Percentiles rank a stretch among this genome's conserved stretches.
These are phyloP conservation scores for Chromobotia macracanthus DNA, from an alignment of 2,797 vertebrate species.

Conservation along the genomic window DNA sequence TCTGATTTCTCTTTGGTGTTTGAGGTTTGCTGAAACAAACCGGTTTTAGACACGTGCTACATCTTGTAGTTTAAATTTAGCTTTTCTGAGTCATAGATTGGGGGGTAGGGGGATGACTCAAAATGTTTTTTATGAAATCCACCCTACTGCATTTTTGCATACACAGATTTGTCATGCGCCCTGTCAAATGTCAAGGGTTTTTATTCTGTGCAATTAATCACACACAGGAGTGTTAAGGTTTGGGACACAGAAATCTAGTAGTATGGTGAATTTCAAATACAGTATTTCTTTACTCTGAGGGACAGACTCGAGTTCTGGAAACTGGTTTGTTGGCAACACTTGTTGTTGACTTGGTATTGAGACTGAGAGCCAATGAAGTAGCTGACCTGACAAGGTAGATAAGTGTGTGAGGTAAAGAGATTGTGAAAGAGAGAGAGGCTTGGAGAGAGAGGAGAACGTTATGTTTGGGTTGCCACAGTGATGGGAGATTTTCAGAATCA, in stretches of 20 bases:
- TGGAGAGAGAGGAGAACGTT: conserved; percentile 23
- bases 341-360: conserved; percentile 37
- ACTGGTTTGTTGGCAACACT: conserved; percentile 39
- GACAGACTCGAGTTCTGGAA: conserved; percentile 27
- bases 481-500: conserved; percentile 47
- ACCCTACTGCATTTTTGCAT: too few relatives aligned
- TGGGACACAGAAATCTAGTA: not conserved
- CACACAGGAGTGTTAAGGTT: too few relatives aligned
- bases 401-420: conserved; percentile 34
- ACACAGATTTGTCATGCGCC: too few relatives aligned
- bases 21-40: too few relatives aligned
- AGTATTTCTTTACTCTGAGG: conserved; percentile 32
- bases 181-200: too few relatives aligned
- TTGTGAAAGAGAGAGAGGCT: conserved; percentile 10
- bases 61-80: too few relatives aligned
- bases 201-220: too few relatives aligned
- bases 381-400: conserved; percentile 50
- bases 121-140: too few relatives aligned
- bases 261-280: conserved; percentile 20
- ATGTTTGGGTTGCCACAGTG: conserved; percentile 49
- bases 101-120: too few relatives aligned
- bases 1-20: too few relatives aligned
- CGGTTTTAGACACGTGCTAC: too few relatives aligned
- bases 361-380: conserved; percentile 47
- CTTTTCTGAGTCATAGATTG: too few relatives aligned